These are phyloP conservation scores for Psammodynastes pulverulentus DNA, from an alignment of 2,113 vertebrate genomes.

Conservation along the genomic window DNA sequence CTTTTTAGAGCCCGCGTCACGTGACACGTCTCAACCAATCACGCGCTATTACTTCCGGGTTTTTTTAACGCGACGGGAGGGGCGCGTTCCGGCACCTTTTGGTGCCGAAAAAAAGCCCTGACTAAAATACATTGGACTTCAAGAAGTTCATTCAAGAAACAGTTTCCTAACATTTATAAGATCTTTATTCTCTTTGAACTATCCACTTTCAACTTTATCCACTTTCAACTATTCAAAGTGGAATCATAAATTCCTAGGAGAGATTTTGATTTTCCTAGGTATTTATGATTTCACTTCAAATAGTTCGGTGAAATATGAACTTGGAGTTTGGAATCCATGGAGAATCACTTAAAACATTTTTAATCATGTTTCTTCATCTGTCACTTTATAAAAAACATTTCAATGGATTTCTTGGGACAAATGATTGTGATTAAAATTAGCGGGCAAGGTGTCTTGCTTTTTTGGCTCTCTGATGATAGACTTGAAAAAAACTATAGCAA, in stretches of 20 bases:
- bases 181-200: not conserved
- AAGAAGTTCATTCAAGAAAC: not conserved
- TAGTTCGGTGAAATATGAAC: not conserved
- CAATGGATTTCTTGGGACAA: not conserved
- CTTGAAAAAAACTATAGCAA: not conserved
- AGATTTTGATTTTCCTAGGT: not conserved
- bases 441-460: not conserved
- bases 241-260: not conserved
- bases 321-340: not conserved
- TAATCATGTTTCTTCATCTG: not conserved
- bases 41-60: no score
- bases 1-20: no score
- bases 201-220: not conserved
- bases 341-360: not conserved
- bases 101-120: no score
- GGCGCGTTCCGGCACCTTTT: no score
- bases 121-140: not conserved
- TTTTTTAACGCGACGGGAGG: no score
- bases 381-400: rapidly evolving
- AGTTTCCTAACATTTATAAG: not conserved
- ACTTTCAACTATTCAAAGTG: not conserved
- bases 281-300: not conserved
- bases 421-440: not conserved
- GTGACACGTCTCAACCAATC: no score
- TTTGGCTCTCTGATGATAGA: not conserved